Conservation (phyloP, 2,797 vertebrate genomes). For the Meriones psammophilus region DNA sequence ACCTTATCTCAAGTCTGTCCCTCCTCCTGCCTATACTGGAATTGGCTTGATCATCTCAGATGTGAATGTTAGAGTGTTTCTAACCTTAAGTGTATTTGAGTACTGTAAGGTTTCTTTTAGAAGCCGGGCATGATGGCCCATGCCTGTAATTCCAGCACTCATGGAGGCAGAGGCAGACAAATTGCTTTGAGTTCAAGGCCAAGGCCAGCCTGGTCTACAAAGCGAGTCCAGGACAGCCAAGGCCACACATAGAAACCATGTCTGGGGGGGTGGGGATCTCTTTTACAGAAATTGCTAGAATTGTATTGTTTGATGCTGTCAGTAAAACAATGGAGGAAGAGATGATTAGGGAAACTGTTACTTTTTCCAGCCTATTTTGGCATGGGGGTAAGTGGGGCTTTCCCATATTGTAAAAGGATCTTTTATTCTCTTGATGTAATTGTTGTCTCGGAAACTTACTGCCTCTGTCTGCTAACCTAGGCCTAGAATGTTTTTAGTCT, state of each 20-base stretch:
- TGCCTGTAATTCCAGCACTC: too few relatives aligned
- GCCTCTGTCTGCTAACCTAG: too few relatives aligned
- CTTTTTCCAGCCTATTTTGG: neutral
- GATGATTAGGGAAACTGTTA: neutral
- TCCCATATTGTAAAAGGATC: too few relatives aligned
- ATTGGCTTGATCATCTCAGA: neutral
- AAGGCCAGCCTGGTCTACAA: too few relatives aligned
- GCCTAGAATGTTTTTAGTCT: too few relatives aligned
- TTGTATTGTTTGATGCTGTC: neutral
- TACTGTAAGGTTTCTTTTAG: neutral
- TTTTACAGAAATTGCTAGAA: slow-evolving; percentile 15
- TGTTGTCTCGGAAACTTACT: too few relatives aligned
- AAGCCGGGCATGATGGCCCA: too few relatives aligned
- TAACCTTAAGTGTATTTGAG: neutral
- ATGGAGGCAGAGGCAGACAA: too few relatives aligned
- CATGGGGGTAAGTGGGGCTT: neutral
- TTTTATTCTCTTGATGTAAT: too few relatives aligned
- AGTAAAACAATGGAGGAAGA: neutral
- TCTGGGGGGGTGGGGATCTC: neutral
- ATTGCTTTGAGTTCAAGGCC: too few relatives aligned
- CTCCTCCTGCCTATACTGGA: neutral
- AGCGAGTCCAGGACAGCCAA: too few relatives aligned
- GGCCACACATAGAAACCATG: too few relatives aligned
- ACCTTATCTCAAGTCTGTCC: neutral
- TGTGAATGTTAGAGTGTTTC: neutral